These are phyloP conservation scores for Xylocopa sonorina DNA, from an alignment of 1,140 invertebrate species.

Conservation along the genomic window DNA sequence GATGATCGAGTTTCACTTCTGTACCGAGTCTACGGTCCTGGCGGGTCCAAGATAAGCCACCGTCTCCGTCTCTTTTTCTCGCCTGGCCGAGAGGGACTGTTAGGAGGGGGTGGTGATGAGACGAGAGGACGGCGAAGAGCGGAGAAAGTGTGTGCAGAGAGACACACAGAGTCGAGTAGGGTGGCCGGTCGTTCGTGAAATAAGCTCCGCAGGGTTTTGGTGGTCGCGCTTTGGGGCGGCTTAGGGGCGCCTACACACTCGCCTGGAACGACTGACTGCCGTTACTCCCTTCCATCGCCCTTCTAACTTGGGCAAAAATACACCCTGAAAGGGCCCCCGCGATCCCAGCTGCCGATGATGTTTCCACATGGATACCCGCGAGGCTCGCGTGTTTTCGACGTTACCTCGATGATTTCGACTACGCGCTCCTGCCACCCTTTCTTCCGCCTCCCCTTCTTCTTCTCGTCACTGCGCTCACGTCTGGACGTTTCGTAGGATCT, in stretches of 20 bases:
- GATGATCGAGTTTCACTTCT: conserved; percentile 66
- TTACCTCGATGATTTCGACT: conserved; percentile 73
- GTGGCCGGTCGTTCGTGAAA: conserved; percentile 81
- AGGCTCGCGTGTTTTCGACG: conserved; percentile 81
- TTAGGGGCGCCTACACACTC: conserved; percentile 71
- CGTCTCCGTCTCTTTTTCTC: conserved; percentile 66
- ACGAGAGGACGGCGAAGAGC: conserved; percentile 11
- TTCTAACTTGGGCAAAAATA: conserved; percentile 55
- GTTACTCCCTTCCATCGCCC: conserved; percentile 49
- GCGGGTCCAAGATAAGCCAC: conserved; percentile 76
- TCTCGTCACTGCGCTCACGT: conserved; percentile 3
- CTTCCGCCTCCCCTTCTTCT: conserved; percentile 9
- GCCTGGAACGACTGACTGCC: conserved; percentile 71
- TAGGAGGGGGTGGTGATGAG: background rate
- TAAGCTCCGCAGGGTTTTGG: conserved; percentile 81
- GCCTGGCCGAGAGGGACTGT: conserved; percentile 30
- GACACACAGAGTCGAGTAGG: conserved; percentile 67
- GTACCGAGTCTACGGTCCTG: conserved; percentile 63
- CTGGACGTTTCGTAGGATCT: background rate
- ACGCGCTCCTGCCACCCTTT: conserved; percentile 31
- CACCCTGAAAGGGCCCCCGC: conserved; percentile 65
- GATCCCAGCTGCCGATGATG: conserved; percentile 81
- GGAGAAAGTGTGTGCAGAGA: conserved; percentile 56
- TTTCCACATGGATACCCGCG: conserved; percentile 80
- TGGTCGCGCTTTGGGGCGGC: conserved; percentile 78